These are phyloP conservation scores for Sitobion miscanthi DNA, from an alignment of 1,140 invertebrate genomes.

Conservation along the genomic window DNA sequence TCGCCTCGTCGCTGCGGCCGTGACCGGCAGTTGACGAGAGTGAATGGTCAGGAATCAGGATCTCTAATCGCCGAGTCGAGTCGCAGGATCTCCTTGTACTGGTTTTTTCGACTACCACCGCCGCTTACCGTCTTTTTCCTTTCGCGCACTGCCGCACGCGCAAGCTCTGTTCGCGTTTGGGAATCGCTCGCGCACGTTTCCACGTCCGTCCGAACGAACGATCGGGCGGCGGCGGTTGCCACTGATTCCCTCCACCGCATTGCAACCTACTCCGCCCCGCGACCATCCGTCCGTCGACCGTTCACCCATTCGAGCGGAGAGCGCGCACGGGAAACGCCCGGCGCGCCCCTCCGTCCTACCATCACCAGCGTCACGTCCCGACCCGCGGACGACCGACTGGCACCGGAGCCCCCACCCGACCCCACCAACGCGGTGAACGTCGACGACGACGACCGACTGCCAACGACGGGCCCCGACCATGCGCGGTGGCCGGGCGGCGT, in stretches of 20 bases:
- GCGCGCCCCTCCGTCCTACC: not conserved
- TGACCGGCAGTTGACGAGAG: slow-evolving; percentile 50
- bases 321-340: slow-evolving; percentile 42
- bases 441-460: not conserved
- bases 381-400: not conserved
- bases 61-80: not conserved
- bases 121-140: slow-evolving; percentile 39
- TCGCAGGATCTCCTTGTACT: slow-evolving; percentile 52
- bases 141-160: slow-evolving; percentile 30
- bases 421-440: not conserved
- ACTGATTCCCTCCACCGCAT: not conserved
- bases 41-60: slow-evolving; percentile 51
- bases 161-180: not conserved
- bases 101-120: not conserved
- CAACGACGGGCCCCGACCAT: not conserved
- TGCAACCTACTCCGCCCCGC: not conserved
- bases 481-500: slow-evolving; percentile 25
- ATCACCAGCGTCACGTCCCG: not conserved
- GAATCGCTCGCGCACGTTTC: not conserved
- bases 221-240: not conserved
- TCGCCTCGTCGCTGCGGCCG: not conserved
- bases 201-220: not conserved
- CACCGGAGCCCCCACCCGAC: not conserved
- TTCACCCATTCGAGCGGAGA: not conserved
- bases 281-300: not conserved